phyloP scores from a whole-genome alignment of 2,113 vertebrate species.

The Motacilla alba region DNA sequence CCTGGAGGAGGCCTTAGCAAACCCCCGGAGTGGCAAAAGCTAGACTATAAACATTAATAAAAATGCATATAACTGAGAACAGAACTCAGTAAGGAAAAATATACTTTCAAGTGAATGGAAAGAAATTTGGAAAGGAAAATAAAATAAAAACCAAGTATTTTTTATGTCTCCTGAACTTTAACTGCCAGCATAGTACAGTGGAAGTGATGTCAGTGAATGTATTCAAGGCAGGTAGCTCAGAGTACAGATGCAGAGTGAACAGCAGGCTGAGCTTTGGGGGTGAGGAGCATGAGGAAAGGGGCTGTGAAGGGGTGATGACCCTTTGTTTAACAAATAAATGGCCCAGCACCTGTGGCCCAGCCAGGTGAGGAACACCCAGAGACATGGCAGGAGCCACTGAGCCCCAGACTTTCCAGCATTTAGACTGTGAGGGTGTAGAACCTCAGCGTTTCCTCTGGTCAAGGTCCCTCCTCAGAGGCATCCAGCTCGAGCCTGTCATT shows the following conservation, averaged over 20 bases:
- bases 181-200: background rate
- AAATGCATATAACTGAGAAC: background rate
- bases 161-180: background rate
- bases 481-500: rapidly evolving
- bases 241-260: background rate
- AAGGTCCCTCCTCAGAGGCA: background rate
- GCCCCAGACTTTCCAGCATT: background rate
- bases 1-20: background rate
- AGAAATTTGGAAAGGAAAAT: background rate
- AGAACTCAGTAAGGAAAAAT: background rate
- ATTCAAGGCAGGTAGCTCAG: background rate
- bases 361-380: background rate
- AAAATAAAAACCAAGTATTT: background rate
- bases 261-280: background rate
- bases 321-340: background rate
- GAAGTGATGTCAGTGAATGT: no score
- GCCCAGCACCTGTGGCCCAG: no score
- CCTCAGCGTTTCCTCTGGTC: background rate
- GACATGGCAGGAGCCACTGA: rapidly evolving
- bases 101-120: background rate
- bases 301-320: background rate
- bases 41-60: background rate
- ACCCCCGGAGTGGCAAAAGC: background rate
- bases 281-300: background rate
- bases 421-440: background rate